phyloP scores from a whole-genome alignment of 2,888 invertebrate species.

The Unio pictorum region DNA sequence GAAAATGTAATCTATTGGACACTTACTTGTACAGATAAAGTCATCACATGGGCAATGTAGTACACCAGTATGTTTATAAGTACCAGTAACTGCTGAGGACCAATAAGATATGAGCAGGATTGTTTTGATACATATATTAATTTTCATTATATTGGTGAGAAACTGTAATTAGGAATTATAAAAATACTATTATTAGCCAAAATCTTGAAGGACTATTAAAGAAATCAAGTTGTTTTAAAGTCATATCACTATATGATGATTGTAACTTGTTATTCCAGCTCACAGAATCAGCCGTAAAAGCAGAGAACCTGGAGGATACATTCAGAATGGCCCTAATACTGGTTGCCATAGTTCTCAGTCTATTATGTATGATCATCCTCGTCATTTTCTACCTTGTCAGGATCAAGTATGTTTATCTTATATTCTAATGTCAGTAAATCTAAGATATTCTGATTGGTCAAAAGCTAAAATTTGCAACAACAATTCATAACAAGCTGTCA shows the following conservation, averaged over 20 bases:
- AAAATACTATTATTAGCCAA: no score
- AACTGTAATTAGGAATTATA: no score
- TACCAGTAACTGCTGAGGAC: no score
- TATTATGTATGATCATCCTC: slow-evolving; percentile 84
- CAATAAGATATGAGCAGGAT: no score
- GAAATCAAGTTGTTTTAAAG: no score
- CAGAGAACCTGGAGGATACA: slow-evolving; percentile 55
- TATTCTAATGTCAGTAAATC: not conserved
- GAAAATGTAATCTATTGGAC: no score
- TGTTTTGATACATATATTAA: no score
- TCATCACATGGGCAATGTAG: no score
- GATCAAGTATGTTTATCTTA: slow-evolving; percentile 76
- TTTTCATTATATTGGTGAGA: no score
- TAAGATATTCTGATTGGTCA: not conserved
- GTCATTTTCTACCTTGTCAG: slow-evolving; percentile 88
- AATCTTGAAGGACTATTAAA: no score
- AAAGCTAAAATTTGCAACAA: not conserved
- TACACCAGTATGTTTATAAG: no score
- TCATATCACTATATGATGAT: not conserved
- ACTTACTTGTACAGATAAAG: no score
- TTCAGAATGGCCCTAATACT: slow-evolving; percentile 78
- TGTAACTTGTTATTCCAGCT: slow-evolving; percentile 41
- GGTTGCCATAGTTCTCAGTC: slow-evolving; percentile 84
- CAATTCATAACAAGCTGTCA: not conserved
- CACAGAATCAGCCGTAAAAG: slow-evolving; percentile 38